Evolutionary conservation across 1,140 invertebrate genomes (phyloP).

Genomic region (Thalassaphorura encarpata): DNA sequence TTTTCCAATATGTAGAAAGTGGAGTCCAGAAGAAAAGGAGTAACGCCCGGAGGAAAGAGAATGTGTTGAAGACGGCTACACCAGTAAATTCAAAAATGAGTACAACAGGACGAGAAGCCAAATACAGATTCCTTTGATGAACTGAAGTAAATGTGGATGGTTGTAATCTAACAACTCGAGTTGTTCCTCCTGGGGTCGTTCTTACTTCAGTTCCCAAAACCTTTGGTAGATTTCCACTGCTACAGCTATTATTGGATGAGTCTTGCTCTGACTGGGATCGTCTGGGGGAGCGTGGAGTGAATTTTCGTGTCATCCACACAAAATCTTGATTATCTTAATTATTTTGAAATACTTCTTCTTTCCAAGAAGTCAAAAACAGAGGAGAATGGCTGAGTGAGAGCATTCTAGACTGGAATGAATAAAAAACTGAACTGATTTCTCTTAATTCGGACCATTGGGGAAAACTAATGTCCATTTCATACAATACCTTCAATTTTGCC

Average conservation of each 20-base stretch:
- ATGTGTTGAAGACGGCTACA: slow-evolving; percentile 21
- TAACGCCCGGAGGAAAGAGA: slow-evolving; percentile 21
- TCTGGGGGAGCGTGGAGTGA: slow-evolving; percentile 8
- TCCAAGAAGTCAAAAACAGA: too few species aligned
- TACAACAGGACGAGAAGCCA: slow-evolving; percentile 23
- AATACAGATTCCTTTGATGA: slow-evolving; percentile 27
- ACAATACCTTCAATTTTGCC: too few species aligned
- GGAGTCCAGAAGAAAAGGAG: slow-evolving; percentile 28
- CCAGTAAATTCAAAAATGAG: slow-evolving; percentile 25
- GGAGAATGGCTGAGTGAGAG: too few species aligned
- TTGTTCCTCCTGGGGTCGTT: too few species aligned
- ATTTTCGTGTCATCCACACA: slow-evolving; percentile 18
- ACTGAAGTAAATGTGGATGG: slow-evolving; percentile 25
- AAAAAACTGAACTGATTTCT: too few species aligned
- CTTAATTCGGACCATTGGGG: too few species aligned
- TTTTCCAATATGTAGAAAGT: slow-evolving; percentile 20
- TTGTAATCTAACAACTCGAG: too few species aligned
- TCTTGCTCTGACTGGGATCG: not conserved
- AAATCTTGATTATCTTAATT: too few species aligned
- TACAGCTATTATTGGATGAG: not conserved
- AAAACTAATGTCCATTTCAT: too few species aligned
- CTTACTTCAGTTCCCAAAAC: too few species aligned
- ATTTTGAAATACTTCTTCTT: too few species aligned
- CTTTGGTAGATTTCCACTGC: not conserved
- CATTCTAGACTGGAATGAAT: too few species aligned